Conservation (phyloP, 2,797 vertebrate genomes). For the Australoheros facetus region DNA sequence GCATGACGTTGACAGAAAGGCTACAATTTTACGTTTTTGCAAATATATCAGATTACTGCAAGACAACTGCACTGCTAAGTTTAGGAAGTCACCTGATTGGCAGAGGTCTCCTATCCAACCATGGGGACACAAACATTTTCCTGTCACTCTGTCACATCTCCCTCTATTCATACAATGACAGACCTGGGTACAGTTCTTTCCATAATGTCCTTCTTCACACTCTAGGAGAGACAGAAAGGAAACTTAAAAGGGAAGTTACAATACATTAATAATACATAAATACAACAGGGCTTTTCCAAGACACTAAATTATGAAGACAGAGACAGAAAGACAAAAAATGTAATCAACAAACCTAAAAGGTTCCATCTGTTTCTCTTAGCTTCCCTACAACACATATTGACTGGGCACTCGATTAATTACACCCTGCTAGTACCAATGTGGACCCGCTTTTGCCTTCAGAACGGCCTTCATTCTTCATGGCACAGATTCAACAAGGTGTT, state of each 20-base stretch:
- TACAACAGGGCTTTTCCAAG: neutral
- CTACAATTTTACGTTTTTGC: neutral
- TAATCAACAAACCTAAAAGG: neutral
- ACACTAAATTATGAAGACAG: neutral
- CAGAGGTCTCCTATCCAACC: slow-evolving; percentile 72
- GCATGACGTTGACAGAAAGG: neutral
- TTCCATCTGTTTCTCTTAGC: neutral
- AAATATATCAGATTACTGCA: neutral
- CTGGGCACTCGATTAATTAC: neutral
- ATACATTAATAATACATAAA: neutral
- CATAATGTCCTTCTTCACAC: slow-evolving; percentile 63
- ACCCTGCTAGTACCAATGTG: neutral
- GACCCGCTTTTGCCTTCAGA: neutral
- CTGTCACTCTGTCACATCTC: slow-evolving; percentile 61
- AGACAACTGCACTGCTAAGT: neutral
- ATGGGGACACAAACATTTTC: slow-evolving; percentile 58
- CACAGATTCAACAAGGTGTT: neutral
- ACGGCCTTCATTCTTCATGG: neutral
- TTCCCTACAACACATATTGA: neutral
- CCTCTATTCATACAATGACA: slow-evolving; percentile 67
- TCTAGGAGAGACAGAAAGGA: slow-evolving; percentile 41
- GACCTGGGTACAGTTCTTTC: slow-evolving; percentile 55
- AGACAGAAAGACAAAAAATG: neutral
- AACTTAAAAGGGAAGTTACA: neutral
- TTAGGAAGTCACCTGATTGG: slow-evolving; percentile 61